phyloP scores from a whole-genome alignment of 2,888 invertebrate species.

The Calephelis perditalis region DNA sequence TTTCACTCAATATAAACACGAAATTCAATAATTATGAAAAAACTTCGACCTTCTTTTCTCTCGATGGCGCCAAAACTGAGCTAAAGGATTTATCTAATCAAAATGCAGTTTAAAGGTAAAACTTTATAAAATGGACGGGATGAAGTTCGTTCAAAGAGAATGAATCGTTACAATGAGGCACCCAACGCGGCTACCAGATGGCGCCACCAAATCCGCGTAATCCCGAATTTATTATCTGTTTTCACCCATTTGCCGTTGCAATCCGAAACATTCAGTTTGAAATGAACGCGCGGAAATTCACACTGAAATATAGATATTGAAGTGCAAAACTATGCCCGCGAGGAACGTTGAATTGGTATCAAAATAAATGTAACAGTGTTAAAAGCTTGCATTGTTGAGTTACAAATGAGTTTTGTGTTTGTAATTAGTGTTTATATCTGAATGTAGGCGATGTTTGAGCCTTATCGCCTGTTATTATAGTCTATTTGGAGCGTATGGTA shows the following conservation, averaged over 20 bases:
- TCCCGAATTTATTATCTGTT: constrained; percentile 70
- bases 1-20: too few species aligned
- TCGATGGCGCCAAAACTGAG: too few species aligned
- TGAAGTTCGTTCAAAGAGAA: constrained; percentile 36
- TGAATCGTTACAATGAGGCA: constrained; percentile 51
- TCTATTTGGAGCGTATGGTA: too few species aligned
- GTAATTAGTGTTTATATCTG: neutral
- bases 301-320: constrained; percentile 14
- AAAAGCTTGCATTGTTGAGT: too few species aligned
- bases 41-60: too few species aligned
- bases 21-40: too few species aligned
- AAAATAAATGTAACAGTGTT: constrained; percentile 15
- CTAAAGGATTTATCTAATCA: too few species aligned
- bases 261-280: constrained; percentile 44
- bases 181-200: constrained; percentile 50
- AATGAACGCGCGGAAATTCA: constrained; percentile 39
- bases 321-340: constrained; percentile 18
- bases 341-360: constrained; percentile 10
- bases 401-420: neutral
- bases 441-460: neutral
- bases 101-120: neutral
- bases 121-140: constrained; percentile 14
- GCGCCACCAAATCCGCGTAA: constrained; percentile 53
- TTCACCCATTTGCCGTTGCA: constrained; percentile 53
- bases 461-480: too few species aligned